These are phyloP conservation scores for Agrypnus murinus DNA, from an alignment of 2,888 invertebrate species.

Conservation along the genomic window DNA sequence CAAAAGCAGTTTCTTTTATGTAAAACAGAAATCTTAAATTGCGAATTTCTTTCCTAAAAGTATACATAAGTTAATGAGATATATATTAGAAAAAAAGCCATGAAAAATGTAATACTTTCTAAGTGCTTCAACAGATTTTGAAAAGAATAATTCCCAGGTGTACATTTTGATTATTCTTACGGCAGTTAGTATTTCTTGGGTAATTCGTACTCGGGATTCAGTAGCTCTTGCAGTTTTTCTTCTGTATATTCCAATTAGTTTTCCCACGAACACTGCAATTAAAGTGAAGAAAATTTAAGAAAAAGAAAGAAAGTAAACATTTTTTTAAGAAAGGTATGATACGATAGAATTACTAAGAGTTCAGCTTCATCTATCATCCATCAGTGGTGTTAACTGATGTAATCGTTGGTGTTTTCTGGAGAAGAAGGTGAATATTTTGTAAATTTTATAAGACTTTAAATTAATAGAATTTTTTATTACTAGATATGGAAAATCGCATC, in stretches of 20 bases:
- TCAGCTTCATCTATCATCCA: no score
- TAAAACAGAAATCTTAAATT: constrained; percentile 69
- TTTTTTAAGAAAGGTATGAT: no score
- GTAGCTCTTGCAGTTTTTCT: constrained; percentile 87
- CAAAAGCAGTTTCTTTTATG: constrained; percentile 61
- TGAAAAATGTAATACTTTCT: constrained; percentile 76
- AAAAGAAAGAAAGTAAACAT: no score
- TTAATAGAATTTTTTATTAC: no score
- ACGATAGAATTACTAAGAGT: no score
- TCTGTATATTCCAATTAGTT: constrained; percentile 77
- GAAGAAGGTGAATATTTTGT: no score
- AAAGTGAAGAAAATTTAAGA: no score
- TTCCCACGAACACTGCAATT: constrained; percentile 35
- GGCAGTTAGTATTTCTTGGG: constrained; percentile 90
- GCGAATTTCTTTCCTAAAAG: constrained; percentile 73
- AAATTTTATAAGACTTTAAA: no score
- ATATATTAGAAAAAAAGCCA: not conserved
- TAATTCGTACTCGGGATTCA: constrained; percentile 90
- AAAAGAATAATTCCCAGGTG: constrained; percentile 90
- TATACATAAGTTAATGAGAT: no score
- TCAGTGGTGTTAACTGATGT: no score
- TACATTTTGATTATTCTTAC: constrained; percentile 94
- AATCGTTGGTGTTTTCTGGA: no score
- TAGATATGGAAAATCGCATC: no score
- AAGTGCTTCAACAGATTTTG: constrained; percentile 80